Conservation (phyloP, 2,888 invertebrate genomes). For the Scaptomyza polygonia region DNA sequence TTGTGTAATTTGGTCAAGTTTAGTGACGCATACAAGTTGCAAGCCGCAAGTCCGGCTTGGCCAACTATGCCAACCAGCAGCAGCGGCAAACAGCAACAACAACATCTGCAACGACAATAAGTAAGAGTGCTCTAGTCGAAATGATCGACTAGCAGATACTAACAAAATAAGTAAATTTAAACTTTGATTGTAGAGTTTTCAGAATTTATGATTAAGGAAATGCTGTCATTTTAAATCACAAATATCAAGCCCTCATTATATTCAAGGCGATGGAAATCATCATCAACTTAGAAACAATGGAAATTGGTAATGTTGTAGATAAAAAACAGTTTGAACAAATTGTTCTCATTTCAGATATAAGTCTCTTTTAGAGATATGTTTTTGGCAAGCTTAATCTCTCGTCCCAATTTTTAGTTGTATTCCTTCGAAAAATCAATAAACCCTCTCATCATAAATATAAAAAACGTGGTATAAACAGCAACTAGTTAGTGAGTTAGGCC, state of each 20-base stretch:
- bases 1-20: conserved; percentile 80
- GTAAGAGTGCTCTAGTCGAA: conserved; percentile 1
- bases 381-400: too few species aligned
- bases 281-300: not conserved
- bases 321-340: too few species aligned
- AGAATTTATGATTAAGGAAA: not conserved
- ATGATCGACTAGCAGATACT: not conserved
- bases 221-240: not conserved
- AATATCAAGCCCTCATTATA: not conserved
- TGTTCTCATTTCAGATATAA: too few species aligned
- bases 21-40: conserved; percentile 71
- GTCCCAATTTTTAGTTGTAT: too few species aligned
- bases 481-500: conserved; percentile 60
- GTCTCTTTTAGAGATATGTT: too few species aligned
- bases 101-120: not conserved
- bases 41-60: conserved; percentile 69
- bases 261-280: not conserved
- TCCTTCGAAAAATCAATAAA: not conserved
- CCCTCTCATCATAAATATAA: not conserved
- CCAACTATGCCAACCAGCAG: conserved; percentile 57
- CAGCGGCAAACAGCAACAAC: conserved; percentile 17
- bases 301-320: too few species aligned
- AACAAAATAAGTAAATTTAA: not conserved
- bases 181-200: not conserved
- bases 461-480: conserved; percentile 15